A percentile compares a stretch with the other conserved stretches of the same genome.
phyloP scores from a whole-genome alignment of 92 coral and sea anemone species.

The Porites cylindrica region DNA sequence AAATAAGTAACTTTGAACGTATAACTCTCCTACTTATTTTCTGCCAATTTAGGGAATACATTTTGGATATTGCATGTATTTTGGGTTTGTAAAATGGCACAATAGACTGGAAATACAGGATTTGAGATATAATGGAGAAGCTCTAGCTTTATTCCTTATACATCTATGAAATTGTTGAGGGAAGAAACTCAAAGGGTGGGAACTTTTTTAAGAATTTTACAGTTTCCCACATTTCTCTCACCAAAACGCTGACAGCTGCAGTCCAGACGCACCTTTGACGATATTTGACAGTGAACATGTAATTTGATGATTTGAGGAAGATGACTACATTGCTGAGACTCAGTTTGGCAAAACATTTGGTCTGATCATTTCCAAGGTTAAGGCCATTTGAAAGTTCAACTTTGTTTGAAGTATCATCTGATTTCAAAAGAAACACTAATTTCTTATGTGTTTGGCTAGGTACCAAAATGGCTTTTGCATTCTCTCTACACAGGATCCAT shows the following conservation, averaged over 20 bases:
- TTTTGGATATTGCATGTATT: not conserved
- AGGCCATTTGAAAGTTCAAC: too few relatives aligned
- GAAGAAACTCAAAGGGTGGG: constrained; percentile 1
- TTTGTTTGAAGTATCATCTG: too few relatives aligned
- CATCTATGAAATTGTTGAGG: not conserved
- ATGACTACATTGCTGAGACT: not conserved
- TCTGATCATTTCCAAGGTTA: too few relatives aligned
- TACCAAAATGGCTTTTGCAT: constrained; percentile 5
- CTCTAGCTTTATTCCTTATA: not conserved
- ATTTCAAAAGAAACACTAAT: too few relatives aligned
- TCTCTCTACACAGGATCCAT: constrained; percentile 19
- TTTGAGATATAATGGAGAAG: not conserved
- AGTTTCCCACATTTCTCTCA: not conserved
- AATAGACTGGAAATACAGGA: constrained; percentile 1
- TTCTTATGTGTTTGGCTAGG: constrained; percentile 1
- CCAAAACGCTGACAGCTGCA: not conserved
- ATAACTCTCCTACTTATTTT: not conserved
- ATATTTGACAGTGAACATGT: not conserved
- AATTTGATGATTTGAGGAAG: constrained; percentile 7
- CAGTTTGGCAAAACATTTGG: not conserved
- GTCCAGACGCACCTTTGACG: constrained; percentile 1
- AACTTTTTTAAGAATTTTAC: not conserved
- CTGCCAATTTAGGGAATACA: not conserved
- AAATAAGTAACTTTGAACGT: not conserved
- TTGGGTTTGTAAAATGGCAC: constrained; percentile 6